Evolutionary conservation across 2,113 vertebrate genomes (phyloP), one percentile per base, ranked within the genome.

Genomic region (Pteronura brasiliensis): DNA sequence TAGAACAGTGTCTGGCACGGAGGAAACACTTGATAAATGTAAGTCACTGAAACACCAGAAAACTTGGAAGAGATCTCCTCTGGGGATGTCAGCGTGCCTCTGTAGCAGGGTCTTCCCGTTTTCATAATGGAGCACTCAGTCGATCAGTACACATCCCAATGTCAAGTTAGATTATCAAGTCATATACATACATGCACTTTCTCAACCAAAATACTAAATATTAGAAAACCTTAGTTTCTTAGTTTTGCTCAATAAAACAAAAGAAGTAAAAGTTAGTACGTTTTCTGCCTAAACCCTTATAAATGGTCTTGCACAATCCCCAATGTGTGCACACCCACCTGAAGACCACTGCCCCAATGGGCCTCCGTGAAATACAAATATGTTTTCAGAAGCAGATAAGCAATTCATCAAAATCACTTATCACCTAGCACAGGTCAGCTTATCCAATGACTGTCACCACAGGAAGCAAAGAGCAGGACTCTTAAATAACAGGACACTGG

Each of bases 151-250:
- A 76, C 7, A 57, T 76, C 61, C 17, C 63, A 39, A 23, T 29
- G 47, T 57, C 90, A 80, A 59, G n/a, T 55, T 42, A 91, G 14
- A 72, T 65, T 59, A 29, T n/a, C 44, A 84, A 52, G 39, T 69
- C 36, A 80, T 14, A 39, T 31, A 55, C 52, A 55, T 55, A 36
- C 1, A 29, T 31, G 34, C 4, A 55, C 59, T 79, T 96, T 91
- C 90, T 74, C 49, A 91, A 80, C 31, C 12, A 84, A 95, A 80
- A 57, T 63, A 76, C 49, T 82, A 84, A 93, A 80, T 90, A 93
- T 83, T 84, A 44, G 42, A 84, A 92, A 80, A 34, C n/a, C n/a
- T 21, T 29, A 47, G 84, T 80, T 93, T 52, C 69, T 80, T 88
- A 83, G 47, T 83, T 69, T 93, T 93, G 14, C 21, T 93, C n/a